phyloP scores from a whole-genome alignment of 2,797 vertebrate species.

The Megalops cyprinoides region DNA sequence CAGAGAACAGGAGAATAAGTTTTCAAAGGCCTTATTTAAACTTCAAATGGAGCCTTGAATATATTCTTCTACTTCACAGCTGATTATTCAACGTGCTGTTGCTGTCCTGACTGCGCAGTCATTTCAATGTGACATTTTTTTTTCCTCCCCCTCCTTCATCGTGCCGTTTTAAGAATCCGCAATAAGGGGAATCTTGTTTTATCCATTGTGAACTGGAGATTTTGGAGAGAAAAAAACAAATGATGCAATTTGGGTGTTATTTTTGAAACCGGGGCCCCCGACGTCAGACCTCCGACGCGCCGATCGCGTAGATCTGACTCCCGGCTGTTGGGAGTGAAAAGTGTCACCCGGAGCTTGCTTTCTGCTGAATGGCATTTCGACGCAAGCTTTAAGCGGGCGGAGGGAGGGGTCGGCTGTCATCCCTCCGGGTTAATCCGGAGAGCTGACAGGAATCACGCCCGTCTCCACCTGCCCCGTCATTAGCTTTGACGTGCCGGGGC shows the following conservation, averaged over 20 bases:
- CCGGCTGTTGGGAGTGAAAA: too few relatives aligned
- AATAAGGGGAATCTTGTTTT: neutral
- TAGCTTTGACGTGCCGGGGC: neutral
- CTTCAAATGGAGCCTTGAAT: constrained; percentile 16
- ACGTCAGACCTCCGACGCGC: neutral
- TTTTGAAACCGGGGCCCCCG: neutral
- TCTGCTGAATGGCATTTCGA: too few relatives aligned
- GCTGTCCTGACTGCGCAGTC: neutral
- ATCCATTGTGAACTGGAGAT: neutral
- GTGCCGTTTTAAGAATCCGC: neutral
- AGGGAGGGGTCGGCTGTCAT: too few relatives aligned
- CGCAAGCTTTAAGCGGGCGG: too few relatives aligned
- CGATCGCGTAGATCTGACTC: neutral
- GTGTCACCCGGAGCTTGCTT: too few relatives aligned
- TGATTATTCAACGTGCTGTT: neutral
- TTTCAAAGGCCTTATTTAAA: constrained; percentile 15
- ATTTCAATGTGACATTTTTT: neutral
- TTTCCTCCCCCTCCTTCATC: neutral
- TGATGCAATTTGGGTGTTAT: neutral
- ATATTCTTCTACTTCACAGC: constrained; percentile 3
- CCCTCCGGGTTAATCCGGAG: neutral
- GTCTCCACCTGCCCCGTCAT: neutral
- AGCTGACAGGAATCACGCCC: neutral
- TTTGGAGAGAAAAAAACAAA: neutral
- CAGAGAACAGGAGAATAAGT: neutral